Percentiles rank a stretch among this genome's conserved stretches.
phyloP scores from a whole-genome alignment of 1,140 invertebrate species.

The Ganaspis sp. region DNA sequence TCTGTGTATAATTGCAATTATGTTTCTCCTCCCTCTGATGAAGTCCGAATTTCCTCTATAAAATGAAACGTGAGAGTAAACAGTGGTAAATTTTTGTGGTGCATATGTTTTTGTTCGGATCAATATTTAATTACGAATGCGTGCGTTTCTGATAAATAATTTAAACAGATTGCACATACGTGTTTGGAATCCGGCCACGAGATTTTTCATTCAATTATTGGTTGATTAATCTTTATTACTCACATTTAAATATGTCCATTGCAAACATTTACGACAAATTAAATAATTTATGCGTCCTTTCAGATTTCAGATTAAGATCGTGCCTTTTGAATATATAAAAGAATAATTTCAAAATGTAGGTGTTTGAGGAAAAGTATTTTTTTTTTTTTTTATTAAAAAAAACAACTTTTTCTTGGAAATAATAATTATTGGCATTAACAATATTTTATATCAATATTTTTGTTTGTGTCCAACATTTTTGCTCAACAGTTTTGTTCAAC shows the following conservation, averaged over 20 bases:
- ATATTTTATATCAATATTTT: too few species aligned
- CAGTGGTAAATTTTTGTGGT: constrained; percentile 12
- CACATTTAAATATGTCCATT: background rate
- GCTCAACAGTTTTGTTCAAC: too few species aligned
- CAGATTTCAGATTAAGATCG: too few species aligned
- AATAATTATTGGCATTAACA: too few species aligned
- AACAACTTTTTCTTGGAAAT: too few species aligned
- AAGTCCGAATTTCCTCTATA: constrained; percentile 5
- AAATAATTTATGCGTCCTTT: background rate
- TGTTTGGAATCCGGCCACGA: background rate
- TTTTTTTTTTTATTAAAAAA: too few species aligned
- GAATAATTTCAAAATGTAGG: too few species aligned
- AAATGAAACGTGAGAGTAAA: constrained; percentile 23
- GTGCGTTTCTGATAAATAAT: constrained; percentile 15
- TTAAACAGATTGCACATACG: constrained; percentile 11
- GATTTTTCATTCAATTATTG: background rate
- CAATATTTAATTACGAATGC: constrained; percentile 16
- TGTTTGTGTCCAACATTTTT: too few species aligned
- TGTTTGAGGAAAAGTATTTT: too few species aligned
- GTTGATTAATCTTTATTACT: background rate
- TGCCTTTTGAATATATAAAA: too few species aligned
- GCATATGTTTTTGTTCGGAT: constrained; percentile 11
- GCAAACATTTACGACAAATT: background rate
- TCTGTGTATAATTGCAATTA: constrained; percentile 10
- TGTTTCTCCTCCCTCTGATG: constrained; percentile 1